Percentiles rank a stretch among this genome's conserved stretches.
These are phyloP conservation scores for Nannospalax galili DNA, from an alignment of 2,113 vertebrate species.

Conservation along the genomic window DNA sequence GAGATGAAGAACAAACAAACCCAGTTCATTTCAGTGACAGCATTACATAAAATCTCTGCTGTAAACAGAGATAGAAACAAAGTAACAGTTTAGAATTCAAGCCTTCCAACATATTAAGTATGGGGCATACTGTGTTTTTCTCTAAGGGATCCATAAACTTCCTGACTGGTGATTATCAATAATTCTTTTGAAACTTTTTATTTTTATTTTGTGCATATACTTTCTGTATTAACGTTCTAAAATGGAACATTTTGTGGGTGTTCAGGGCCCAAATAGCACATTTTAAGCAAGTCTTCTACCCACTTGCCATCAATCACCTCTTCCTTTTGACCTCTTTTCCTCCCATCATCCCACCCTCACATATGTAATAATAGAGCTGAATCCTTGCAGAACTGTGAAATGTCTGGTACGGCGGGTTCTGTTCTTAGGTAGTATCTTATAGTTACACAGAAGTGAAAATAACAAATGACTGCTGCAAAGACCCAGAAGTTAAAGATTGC, in stretches of 20 bases:
- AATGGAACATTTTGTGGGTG: slow-evolving; percentile 64
- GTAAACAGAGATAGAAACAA: neutral
- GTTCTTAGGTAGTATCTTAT: neutral
- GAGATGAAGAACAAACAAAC: neutral
- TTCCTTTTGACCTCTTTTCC: slow-evolving; percentile 47
- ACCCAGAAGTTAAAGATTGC: slow-evolving; percentile 3
- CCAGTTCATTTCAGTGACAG: neutral
- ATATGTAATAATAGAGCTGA: slow-evolving; percentile 7
- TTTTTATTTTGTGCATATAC: slow-evolving; percentile 31
- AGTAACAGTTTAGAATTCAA: neutral
- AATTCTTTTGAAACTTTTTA: slow-evolving; percentile 42
- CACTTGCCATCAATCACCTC: slow-evolving; percentile 66
- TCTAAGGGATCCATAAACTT: neutral
- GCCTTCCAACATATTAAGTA: neutral
- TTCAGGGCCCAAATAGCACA: slow-evolving; percentile 12
- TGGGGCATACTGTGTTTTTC: slow-evolving; percentile 7
- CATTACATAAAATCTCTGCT: neutral
- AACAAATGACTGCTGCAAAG: neutral
- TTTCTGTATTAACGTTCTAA: slow-evolving; percentile 30
- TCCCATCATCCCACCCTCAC: slow-evolving; percentile 34
- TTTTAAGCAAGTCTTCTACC: slow-evolving; percentile 56
- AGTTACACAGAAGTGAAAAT: neutral
- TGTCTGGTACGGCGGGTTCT: neutral
- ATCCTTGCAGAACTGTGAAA: neutral
- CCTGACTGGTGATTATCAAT: slow-evolving; percentile 39